Evolutionary conservation across 2,113 vertebrate genomes (phyloP).

Genomic region (Numida meleagris): DNA sequence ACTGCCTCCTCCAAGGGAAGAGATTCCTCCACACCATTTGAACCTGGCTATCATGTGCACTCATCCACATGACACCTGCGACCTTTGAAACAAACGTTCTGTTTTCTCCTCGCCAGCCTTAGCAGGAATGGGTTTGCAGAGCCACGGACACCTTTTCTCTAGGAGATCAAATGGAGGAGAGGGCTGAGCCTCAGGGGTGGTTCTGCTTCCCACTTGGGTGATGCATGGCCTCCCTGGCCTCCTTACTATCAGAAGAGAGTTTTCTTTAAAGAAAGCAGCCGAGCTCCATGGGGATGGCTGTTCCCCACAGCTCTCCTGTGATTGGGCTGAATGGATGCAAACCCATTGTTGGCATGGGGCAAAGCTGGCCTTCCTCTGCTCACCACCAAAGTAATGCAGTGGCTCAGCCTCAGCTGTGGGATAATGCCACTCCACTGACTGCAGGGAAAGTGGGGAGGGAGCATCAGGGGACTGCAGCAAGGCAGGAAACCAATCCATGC

Average conservation of each 20-base stretch:
- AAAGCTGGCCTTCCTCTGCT: neutral
- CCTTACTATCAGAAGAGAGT: neutral
- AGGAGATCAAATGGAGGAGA: fast-evolving
- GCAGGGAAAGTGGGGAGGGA: neutral
- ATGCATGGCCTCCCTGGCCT: neutral
- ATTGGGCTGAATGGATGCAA: neutral
- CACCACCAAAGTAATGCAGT: neutral
- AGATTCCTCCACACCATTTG: neutral
- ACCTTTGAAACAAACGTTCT: neutral
- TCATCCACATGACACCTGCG: fast-evolving
- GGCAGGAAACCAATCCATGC: neutral
- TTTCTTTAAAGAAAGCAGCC: neutral
- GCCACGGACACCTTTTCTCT: fast-evolving
- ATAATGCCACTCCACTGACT: neutral
- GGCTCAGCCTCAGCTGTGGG: neutral
- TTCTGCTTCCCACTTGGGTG: neutral
- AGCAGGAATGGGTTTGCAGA: neutral
- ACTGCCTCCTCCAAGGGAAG: neutral
- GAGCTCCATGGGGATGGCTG: no score
- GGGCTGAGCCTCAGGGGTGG: neutral
- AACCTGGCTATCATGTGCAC: neutral
- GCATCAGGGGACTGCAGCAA: neutral
- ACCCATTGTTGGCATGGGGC: neutral
- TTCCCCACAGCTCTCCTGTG: neutral
- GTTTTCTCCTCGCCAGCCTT: neutral